phyloP scores from a whole-genome alignment of 2,113 vertebrate genomes.

The Phylloscopus trochilus region DNA sequence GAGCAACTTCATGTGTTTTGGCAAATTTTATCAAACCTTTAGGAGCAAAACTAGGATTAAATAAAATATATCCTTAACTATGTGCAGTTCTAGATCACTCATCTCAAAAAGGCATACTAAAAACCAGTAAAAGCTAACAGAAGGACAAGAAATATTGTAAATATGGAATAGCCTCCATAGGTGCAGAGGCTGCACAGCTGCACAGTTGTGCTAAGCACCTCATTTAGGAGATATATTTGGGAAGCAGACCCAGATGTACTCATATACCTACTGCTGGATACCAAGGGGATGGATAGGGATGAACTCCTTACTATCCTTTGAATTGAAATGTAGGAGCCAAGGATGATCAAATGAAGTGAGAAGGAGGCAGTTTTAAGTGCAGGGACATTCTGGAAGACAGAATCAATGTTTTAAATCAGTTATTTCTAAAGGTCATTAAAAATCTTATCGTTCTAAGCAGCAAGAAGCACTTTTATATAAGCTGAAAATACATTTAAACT shows the following conservation, averaged over 20 bases:
- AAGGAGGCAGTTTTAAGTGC: not conserved
- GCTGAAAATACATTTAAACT: not conserved
- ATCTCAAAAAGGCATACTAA: not conserved
- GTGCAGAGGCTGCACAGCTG: not conserved
- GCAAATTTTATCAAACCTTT: not conserved
- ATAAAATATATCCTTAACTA: not conserved
- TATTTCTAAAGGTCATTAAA: not conserved
- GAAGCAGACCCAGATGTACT: not conserved
- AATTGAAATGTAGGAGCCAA: not conserved
- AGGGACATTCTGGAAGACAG: not conserved
- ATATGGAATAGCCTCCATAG: not conserved
- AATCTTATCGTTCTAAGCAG: not conserved
- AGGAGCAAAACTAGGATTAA: not conserved
- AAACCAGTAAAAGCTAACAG: not conserved
- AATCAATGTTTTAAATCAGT: not conserved
- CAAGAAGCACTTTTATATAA: not conserved
- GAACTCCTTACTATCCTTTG: not conserved
- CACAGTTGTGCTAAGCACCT: not conserved
- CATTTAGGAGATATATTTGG: not conserved
- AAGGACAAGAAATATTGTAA: not conserved
- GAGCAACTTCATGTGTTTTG: not conserved
- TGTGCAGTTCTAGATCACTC: not conserved
- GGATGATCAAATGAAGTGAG: not conserved
- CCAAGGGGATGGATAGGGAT: not conserved
- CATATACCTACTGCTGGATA: not conserved